Percentiles rank a stretch among this genome's conserved stretches.
phyloP scores from a whole-genome alignment of 2,797 vertebrate genomes.

The Neoniphon sammara region DNA sequence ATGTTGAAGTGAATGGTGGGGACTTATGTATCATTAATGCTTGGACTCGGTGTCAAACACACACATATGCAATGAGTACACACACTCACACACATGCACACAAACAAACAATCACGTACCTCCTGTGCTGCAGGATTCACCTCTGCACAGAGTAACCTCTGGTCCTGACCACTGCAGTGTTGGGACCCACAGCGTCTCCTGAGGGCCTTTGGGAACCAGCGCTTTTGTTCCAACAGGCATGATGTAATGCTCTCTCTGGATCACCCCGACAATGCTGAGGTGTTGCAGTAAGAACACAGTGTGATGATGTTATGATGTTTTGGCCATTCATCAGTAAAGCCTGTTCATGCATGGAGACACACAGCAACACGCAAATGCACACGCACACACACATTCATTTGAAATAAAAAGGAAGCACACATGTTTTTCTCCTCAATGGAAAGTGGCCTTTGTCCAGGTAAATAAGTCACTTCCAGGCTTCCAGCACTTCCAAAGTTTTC shows the following conservation, averaged over 20 bases:
- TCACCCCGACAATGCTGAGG: constrained; percentile 36
- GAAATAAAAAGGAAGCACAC: constrained; percentile 48
- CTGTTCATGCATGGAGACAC: background rate
- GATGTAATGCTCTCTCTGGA: constrained; percentile 60
- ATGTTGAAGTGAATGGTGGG: constrained; percentile 25
- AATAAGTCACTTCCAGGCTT: constrained; percentile 66
- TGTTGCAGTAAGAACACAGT: constrained; percentile 32
- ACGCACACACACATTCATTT: constrained; percentile 8
- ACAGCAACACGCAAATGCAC: constrained; percentile 2
- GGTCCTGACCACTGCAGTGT: constrained; percentile 40
- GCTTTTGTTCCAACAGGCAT: constrained; percentile 46
- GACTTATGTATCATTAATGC: constrained; percentile 27
- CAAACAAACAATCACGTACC: constrained; percentile 17
- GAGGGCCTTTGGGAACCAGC: constrained; percentile 52
- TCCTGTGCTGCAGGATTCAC: constrained; percentile 35
- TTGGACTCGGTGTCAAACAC: too few relatives aligned
- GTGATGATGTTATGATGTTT: constrained; percentile 18
- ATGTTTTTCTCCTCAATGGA: constrained; percentile 67
- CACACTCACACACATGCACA: background rate
- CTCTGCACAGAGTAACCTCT: constrained; percentile 64
- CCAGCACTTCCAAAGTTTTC: constrained; percentile 44
- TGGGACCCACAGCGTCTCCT: constrained; percentile 46
- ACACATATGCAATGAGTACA: background rate
- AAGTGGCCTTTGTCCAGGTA: constrained; percentile 62
- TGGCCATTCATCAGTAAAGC: constrained; percentile 29